phyloP scores from a whole-genome alignment of 1,140 invertebrate genomes.

The Aphelenchoides avenae region DNA sequence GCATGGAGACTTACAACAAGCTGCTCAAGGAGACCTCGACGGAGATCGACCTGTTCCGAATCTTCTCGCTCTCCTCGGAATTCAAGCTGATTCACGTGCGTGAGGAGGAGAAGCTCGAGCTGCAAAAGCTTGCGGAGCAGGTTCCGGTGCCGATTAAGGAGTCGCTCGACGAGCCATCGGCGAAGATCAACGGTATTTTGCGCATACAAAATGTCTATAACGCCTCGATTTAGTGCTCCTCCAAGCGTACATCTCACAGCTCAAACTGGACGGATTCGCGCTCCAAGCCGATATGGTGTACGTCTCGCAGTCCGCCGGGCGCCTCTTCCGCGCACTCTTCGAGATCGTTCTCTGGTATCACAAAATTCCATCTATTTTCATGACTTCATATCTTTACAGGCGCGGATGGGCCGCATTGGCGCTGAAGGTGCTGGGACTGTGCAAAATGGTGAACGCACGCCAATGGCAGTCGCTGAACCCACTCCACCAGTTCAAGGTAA shows the following conservation, averaged over 20 bases:
- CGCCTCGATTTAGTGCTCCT: conserved; percentile 64
- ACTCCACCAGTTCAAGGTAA: conserved; percentile 89
- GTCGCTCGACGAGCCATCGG: conserved; percentile 93
- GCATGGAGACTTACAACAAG: conserved; percentile 93
- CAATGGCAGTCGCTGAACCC: conserved; percentile 98
- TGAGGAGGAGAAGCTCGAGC: conserved; percentile 94
- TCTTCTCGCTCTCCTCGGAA: conserved; percentile 93
- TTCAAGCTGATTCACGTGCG: conserved; percentile 87
- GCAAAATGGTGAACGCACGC: conserved; percentile 96
- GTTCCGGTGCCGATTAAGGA: conserved; percentile 99
- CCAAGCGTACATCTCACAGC: conserved; percentile 95
- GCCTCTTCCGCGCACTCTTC: conserved; percentile 91
- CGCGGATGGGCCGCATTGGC: conserved; percentile 94
- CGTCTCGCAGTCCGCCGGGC: conserved; percentile 91
- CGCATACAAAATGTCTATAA: conserved; percentile 6
- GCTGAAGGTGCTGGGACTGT: conserved; percentile 87
- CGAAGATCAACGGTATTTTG: conserved; percentile 68
- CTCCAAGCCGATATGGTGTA: conserved; percentile 99
- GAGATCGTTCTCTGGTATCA: conserved; percentile 82
- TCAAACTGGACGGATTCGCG: conserved; percentile 96
- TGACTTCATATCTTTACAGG: too few species aligned
- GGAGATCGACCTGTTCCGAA: conserved; percentile 96
- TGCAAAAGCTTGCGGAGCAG: conserved; percentile 91
- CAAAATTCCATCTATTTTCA: too few species aligned
- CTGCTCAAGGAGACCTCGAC: conserved; percentile 89